A percentile compares a stretch with the other conserved stretches of the same genome.
Evolutionary conservation across 1,140 invertebrate species (phyloP).

Genomic region (Drosophila pruinosa): DNA sequence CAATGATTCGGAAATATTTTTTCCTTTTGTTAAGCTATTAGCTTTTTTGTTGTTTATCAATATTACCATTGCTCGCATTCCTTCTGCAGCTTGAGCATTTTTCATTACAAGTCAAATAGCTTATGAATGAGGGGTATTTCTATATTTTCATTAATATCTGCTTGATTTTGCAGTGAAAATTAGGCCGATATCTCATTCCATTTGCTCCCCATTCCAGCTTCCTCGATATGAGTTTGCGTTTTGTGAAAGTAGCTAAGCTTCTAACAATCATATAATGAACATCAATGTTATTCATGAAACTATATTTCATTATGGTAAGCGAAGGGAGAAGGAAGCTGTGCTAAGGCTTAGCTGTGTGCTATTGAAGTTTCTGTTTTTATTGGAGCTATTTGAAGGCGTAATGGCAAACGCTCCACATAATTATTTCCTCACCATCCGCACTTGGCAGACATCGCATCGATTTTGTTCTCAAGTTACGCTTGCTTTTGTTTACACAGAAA

Average conservation of each 20-base stretch:
- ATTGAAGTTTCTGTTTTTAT: background rate
- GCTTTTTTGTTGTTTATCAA: constrained; percentile 27
- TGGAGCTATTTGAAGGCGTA: constrained; percentile 1
- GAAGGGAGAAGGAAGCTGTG: background rate
- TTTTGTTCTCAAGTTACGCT: constrained; percentile 73
- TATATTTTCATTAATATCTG: background rate
- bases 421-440: constrained; percentile 18
- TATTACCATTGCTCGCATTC: constrained; percentile 7
- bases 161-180: background rate
- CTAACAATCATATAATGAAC: background rate
- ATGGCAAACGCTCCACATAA: constrained; percentile 26
- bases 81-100: constrained; percentile 12
- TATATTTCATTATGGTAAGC: background rate
- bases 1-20: constrained; percentile 81
- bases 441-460: constrained; percentile 58
- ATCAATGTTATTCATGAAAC: background rate
- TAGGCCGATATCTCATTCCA: background rate
- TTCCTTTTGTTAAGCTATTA: constrained; percentile 46
- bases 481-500: constrained; percentile 79
- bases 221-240: no score
- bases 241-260: background rate
- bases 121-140: background rate
- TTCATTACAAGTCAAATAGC: constrained; percentile 50
- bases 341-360: background rate
- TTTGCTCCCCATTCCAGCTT: background rate